Conservation (phyloP, 1,140 invertebrate species). For the Frieseomelitta varia region DNA sequence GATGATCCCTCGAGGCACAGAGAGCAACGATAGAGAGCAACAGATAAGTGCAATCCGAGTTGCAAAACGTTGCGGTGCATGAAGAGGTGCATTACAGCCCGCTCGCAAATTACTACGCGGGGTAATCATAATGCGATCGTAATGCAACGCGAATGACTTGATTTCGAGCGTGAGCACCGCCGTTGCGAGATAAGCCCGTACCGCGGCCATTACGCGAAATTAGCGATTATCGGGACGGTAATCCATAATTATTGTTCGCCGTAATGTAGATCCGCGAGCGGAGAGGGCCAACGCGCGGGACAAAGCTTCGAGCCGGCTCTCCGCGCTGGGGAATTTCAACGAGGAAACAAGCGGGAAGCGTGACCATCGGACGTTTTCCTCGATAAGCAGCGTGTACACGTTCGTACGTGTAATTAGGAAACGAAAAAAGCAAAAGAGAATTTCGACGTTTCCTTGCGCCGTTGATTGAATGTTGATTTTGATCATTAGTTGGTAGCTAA, state of each 20-base stretch:
- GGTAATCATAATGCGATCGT: slow-evolving; percentile 69
- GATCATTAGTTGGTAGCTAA: not conserved
- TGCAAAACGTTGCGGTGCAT: slow-evolving; percentile 63
- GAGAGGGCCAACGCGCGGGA: not conserved
- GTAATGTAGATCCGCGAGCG: slow-evolving; percentile 43
- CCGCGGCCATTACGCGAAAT: slow-evolving; percentile 57
- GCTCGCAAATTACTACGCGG: slow-evolving; percentile 64
- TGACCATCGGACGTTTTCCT: slow-evolving; percentile 10
- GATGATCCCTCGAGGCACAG: slow-evolving; percentile 53
- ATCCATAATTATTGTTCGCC: slow-evolving; percentile 61
- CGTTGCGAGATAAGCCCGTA: slow-evolving; percentile 53
- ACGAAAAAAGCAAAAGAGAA: not conserved
- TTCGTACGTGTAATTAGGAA: not conserved
- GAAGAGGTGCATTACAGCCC: slow-evolving; percentile 55
- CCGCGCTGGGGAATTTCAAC: slow-evolving; percentile 31
- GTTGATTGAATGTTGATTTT: not conserved
- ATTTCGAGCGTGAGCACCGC: slow-evolving; percentile 53
- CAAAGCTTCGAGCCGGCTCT: not conserved
- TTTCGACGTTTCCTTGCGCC: too few species aligned
- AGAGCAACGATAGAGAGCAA: slow-evolving; percentile 55
- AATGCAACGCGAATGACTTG: slow-evolving; percentile 68
- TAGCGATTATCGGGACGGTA: slow-evolving; percentile 61
- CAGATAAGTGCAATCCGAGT: slow-evolving; percentile 64
- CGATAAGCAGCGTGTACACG: slow-evolving; percentile 7
- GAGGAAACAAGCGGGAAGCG: slow-evolving; percentile 26